Evolutionary conservation across 2,888 invertebrate genomes (phyloP).

Genomic region (Xanthia icteritia): DNA sequence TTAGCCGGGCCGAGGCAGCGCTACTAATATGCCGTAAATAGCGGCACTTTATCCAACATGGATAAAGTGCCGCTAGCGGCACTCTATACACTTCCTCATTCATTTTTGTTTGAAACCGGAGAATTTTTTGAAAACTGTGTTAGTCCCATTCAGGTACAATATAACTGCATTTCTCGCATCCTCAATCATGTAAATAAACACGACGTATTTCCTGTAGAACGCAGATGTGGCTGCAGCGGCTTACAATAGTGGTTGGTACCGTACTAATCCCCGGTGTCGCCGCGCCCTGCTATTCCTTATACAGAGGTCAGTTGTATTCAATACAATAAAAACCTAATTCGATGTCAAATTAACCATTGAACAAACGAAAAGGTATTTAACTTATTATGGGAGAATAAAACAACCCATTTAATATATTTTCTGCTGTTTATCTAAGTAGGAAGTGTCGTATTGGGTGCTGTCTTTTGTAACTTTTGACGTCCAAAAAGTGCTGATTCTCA

Average conservation of each 20-base stretch:
- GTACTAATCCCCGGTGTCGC: slow-evolving; percentile 81
- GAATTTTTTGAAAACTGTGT: background rate
- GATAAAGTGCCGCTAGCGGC: too few relatives aligned
- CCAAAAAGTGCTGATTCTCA: background rate
- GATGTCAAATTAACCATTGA: slow-evolving; percentile 15
- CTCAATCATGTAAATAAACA: background rate
- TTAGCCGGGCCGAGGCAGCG: too few relatives aligned
- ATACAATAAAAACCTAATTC: slow-evolving; percentile 3
- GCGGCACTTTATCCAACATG: too few relatives aligned
- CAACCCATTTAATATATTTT: background rate
- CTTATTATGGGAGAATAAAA: background rate
- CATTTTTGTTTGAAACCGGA: background rate
- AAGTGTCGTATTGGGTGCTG: background rate
- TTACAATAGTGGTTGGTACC: slow-evolving; percentile 85
- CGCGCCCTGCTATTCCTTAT: slow-evolving; percentile 83
- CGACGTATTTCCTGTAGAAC: slow-evolving; percentile 75
- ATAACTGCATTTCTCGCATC: background rate
- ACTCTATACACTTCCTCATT: too few relatives aligned
- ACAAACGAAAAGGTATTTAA: background rate
- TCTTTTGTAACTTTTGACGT: background rate
- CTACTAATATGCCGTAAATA: too few relatives aligned
- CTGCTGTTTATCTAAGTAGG: too few relatives aligned
- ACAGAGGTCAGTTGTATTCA: slow-evolving; percentile 74
- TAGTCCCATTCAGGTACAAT: background rate
- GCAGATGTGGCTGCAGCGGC: slow-evolving; percentile 82